phyloP scores from a whole-genome alignment of 1,140 invertebrate species.

The Odontomachus brunneus region DNA sequence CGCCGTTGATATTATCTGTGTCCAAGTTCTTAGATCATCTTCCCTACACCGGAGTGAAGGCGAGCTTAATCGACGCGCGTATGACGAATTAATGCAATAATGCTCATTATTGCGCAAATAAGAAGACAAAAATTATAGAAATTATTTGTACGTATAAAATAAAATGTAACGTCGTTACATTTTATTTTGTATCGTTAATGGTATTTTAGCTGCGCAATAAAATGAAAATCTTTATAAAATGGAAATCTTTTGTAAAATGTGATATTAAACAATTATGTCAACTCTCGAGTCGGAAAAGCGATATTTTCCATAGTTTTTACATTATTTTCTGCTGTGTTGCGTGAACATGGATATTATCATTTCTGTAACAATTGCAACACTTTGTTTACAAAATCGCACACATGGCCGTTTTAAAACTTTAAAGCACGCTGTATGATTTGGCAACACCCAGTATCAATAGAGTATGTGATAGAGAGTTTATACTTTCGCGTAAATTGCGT shows the following conservation, averaged over 20 bases:
- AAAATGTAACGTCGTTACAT: no score
- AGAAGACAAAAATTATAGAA: background rate
- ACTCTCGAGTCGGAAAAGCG: background rate
- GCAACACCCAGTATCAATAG: slow-evolving; percentile 10
- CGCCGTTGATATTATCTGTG: slow-evolving; percentile 19
- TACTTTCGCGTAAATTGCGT: slow-evolving; percentile 20
- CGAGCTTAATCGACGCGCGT: slow-evolving; percentile 23
- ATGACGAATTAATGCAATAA: background rate
- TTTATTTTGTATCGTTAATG: background rate
- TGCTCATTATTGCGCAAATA: background rate
- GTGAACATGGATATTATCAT: no score
- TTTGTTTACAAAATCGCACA: background rate
- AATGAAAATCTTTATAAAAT: no score
- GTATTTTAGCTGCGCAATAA: background rate
- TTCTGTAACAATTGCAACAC: background rate
- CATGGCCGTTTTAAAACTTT: background rate
- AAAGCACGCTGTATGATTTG: slow-evolving; percentile 17
- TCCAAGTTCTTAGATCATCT: slow-evolving; percentile 37
- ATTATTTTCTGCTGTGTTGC: no score
- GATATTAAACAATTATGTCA: no score
- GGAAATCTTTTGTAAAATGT: background rate
- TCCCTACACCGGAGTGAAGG: slow-evolving; percentile 6
- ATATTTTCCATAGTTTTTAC: no score
- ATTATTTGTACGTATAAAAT: background rate
- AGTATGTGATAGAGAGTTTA: slow-evolving; percentile 38